phyloP scores from a whole-genome alignment of 1,140 invertebrate genomes.

The Mycetomoellerius zeteki region DNA sequence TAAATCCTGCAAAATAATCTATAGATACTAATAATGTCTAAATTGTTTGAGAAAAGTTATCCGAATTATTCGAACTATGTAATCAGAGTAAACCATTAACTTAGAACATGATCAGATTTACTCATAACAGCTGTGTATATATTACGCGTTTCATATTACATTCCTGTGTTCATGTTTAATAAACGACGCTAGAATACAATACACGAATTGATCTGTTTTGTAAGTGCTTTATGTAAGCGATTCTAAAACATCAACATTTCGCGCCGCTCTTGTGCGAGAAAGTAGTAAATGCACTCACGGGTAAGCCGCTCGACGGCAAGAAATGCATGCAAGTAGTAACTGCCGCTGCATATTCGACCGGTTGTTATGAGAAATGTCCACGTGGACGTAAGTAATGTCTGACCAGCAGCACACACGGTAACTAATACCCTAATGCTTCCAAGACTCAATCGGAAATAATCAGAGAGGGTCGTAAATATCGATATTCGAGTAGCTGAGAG shows the following conservation, averaged over 20 bases:
- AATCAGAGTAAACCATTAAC: background rate
- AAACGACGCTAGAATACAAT: constrained; percentile 1
- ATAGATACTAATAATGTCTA: background rate
- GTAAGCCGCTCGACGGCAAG: constrained; percentile 23
- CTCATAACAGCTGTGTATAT: background rate
- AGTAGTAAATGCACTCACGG: constrained; percentile 46
- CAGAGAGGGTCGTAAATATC: constrained; percentile 48
- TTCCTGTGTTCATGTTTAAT: background rate
- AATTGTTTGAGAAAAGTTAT: background rate
- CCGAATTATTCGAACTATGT: background rate
- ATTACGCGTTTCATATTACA: background rate
- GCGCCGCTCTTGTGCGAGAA: constrained; percentile 32
- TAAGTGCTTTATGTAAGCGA: constrained; percentile 9
- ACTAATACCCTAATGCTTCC: constrained; percentile 53
- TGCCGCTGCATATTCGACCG: constrained; percentile 47
- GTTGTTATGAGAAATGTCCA: constrained; percentile 61
- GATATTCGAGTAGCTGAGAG: constrained; percentile 31
- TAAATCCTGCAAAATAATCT: background rate
- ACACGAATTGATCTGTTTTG: background rate
- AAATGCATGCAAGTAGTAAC: constrained; percentile 58
- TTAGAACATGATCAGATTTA: constrained; percentile 7
- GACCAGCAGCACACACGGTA: constrained; percentile 51
- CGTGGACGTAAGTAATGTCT: constrained; percentile 48
- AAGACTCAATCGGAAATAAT: constrained; percentile 55
- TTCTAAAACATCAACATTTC: constrained; percentile 43